Evolutionary conservation across 37 sponge, comb jelly and placozoan species (phyloP), one percentile per base, ranked within the genome.

Genomic region (Axinella damicornis): DNA sequence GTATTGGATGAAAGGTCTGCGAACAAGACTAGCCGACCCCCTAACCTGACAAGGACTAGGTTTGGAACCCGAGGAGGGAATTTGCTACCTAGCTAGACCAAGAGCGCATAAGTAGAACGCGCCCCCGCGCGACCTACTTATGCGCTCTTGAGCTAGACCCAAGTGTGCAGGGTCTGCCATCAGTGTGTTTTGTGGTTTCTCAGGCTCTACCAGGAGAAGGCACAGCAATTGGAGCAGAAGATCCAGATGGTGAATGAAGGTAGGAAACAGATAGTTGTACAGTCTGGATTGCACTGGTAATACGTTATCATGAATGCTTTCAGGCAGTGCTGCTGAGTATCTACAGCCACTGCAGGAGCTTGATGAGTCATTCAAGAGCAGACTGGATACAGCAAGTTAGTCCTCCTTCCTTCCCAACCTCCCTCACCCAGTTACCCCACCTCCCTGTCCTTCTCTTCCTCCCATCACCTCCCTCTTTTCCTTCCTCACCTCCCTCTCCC

Each of bases 201-300:
- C 57, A 89, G 89, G 53, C 60, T 89, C 21, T 83, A 78, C 40
- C 83, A 81, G 13, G 89, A 89, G 60, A 89, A 65, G 57, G 57
- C 83, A 34, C 41, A 71, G 57, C 83, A 89, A 24, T 20, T 89
- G 6, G 89, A 89, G n/a, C 69, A 83, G 41, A 76, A 69, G 72
- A 83, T 89, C 11, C 71, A 82, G 38, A 40, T 39, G 2, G 65
- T 89, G 18, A 76, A 35, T 38, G 72, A 89, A 69, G 89, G 84
- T 75, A 22, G 19, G 34, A 67, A 36, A 61, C n/a, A 25, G 4
- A 61, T 5, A 27, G 62, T 12, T 6, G 62, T 22, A 5, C 27
- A 56, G 57, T 61, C 27, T 14, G 62, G 4, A 5, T 14, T 61
- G 25, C 12, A 2, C 27, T 61, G 62, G 5, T 22, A 2, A 19